Conservation (phyloP, 1,140 invertebrate species). For the Adoxophyes honmai region DNA sequence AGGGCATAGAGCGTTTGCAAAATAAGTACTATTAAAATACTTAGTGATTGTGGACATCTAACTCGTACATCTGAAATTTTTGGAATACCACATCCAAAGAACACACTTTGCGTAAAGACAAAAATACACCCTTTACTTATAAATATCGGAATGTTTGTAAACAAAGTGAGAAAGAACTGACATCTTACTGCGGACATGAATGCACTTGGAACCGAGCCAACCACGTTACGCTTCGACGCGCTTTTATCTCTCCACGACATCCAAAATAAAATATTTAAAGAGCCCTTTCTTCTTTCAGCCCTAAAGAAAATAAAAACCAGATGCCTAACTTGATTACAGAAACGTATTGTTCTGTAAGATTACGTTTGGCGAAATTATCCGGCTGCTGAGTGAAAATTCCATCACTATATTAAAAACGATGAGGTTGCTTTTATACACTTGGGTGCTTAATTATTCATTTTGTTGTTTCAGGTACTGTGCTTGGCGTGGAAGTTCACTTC, state of each 20-base stretch:
- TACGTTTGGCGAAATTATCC: not conserved
- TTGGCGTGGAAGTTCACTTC: slow-evolving; percentile 89
- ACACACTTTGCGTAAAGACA: not conserved
- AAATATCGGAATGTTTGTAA: slow-evolving; percentile 56
- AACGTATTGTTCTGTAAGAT: not conserved
- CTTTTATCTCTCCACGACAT: slow-evolving; percentile 57
- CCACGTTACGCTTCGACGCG: slow-evolving; percentile 37
- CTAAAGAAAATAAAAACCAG: not conserved
- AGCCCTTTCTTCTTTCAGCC: slow-evolving; percentile 32
- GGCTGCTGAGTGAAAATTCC: not conserved
- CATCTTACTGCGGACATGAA: slow-evolving; percentile 39
- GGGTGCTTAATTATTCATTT: not conserved
- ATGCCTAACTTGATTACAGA: not conserved
- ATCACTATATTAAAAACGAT: too few relatives aligned
- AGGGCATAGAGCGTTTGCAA: not conserved
- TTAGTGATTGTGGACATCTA: not conserved
- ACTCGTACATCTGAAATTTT: not conserved
- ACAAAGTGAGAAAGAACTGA: slow-evolving; percentile 40
- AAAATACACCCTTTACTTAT: slow-evolving; percentile 27
- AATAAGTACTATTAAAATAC: not conserved
- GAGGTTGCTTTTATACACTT: too few relatives aligned
- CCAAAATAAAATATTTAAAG: slow-evolving; percentile 50
- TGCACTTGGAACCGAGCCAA: slow-evolving; percentile 56
- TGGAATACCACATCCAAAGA: not conserved
- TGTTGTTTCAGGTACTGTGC: slow-evolving; percentile 61